Conservation (phyloP, 2,888 invertebrate genomes). For the Euphydryas editha region DNA sequence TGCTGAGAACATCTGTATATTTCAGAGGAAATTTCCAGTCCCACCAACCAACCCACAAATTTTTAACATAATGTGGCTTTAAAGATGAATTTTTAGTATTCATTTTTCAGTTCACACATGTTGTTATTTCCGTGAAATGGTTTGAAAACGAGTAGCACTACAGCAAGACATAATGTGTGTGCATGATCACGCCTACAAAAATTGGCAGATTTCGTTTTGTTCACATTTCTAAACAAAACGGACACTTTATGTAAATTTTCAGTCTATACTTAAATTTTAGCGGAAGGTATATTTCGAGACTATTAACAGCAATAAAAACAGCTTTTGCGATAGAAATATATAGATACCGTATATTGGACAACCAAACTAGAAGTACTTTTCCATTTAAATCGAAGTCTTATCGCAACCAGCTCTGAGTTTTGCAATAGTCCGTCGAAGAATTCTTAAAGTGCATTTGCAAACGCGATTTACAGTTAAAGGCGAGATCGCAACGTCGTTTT, state of each 20-base stretch:
- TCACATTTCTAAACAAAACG: slow-evolving; percentile 31
- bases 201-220: slow-evolving; percentile 34
- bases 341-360: slow-evolving; percentile 2
- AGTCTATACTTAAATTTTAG: slow-evolving; percentile 19
- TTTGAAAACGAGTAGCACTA: slow-evolving; percentile 26
- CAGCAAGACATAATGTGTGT: slow-evolving; percentile 35
- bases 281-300: neutral
- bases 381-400: slow-evolving; percentile 22
- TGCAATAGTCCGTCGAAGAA: slow-evolving; percentile 27
- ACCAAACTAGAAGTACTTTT: slow-evolving; percentile 18
- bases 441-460: slow-evolving; percentile 35
- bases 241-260: slow-evolving; percentile 21
- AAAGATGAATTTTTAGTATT: slow-evolving; percentile 15
- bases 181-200: slow-evolving; percentile 33
- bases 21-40: too few relatives aligned
- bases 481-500: slow-evolving; percentile 29
- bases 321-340: slow-evolving; percentile 1
- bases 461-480: slow-evolving; percentile 38
- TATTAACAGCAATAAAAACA: neutral
- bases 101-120: slow-evolving; percentile 29
- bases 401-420: slow-evolving; percentile 22
- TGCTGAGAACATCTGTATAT: too few relatives aligned
- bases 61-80: neutral
- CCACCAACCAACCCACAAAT: neutral
- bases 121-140: slow-evolving; percentile 28